Evolutionary conservation across 1,140 invertebrate genomes (phyloP), one percentile per base, ranked within the genome.

Genomic region (Trichonephila clavata): DNA sequence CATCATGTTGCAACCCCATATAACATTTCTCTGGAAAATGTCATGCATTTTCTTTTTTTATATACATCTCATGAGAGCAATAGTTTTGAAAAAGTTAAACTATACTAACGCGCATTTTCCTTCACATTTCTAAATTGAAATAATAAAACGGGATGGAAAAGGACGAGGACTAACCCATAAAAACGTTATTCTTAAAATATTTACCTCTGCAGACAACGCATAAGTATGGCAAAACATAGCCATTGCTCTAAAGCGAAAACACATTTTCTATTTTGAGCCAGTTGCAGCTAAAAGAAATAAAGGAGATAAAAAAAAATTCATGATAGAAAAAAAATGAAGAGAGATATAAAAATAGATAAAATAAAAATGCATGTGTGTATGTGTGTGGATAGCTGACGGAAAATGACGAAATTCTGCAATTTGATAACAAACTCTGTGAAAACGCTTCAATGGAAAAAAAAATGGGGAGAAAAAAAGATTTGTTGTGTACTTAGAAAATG

Each of bases 401-500:
- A 16, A 84, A 84, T 57, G 43, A 14, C 21, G 57, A 84, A 59
- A 57, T 59, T 84, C 57, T 21, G 18, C 80, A 83, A 50, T 83
- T 83, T 83, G 80, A n/a, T 83, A 83, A 83, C 80, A 83, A 81
- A 83, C 43, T 83, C 39, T n/a, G 81, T 43, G n/a, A 84, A 84
- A 84, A 24, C n/a, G 21, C 50, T 59, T 1, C 21, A 27, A 57
- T 13, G 14, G 24, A 77, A 77, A 20, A 32, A 16, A 32, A 50
- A 39, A 3, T 4, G 32, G 32, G 32, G 21, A 27, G 32, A 39
- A 14, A 71, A 39, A 77, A 39, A 39, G 16, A 77, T 27, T 1
- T 50, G 24, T 77, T 32, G 24, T 32, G 24, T 77, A 77, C 71
- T 21, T n/a, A 84, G 43, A 50, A 84, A 84, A 84, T 14, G 81